Conservation (phyloP, 2,888 invertebrate species). For the Plemyria rubiginata region DNA sequence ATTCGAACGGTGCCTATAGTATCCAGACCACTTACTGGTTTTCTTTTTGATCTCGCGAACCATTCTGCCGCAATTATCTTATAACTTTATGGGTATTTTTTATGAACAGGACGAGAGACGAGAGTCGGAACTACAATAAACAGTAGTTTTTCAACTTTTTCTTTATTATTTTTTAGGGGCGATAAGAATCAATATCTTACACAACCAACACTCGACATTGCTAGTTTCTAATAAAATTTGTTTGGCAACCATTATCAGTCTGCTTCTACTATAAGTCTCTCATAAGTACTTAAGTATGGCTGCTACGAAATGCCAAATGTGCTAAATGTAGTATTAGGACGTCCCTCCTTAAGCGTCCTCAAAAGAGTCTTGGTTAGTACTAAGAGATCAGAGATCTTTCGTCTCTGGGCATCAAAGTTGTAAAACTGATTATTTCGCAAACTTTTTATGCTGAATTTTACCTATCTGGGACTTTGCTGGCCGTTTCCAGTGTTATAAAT, state of each 20-base stretch:
- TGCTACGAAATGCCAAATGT: too few relatives aligned
- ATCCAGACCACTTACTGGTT: constrained; percentile 45
- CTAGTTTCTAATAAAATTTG: too few relatives aligned
- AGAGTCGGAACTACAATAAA: constrained; percentile 3
- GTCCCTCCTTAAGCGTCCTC: too few relatives aligned
- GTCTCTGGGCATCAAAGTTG: too few relatives aligned
- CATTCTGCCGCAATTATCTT: constrained; percentile 41
- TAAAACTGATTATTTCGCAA: background rate
- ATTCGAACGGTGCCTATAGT: constrained; percentile 44
- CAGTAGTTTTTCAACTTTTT: constrained; percentile 4
- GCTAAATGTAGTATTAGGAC: too few relatives aligned
- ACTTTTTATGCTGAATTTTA: background rate
- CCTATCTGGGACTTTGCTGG: background rate
- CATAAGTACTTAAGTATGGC: too few relatives aligned
- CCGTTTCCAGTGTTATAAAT: constrained; percentile 24
- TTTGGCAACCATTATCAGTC: too few relatives aligned
- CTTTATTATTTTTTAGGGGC: background rate
- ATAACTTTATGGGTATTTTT: constrained; percentile 40
- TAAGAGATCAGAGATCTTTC: too few relatives aligned
- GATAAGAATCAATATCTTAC: too few relatives aligned
- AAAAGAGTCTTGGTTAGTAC: too few relatives aligned
- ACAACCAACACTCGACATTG: too few relatives aligned
- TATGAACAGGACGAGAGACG: constrained; percentile 36
- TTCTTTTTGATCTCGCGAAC: constrained; percentile 49
- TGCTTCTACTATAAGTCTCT: too few relatives aligned